A percentile compares a stretch with the other conserved stretches of the same genome.
phyloP scores from a whole-genome alignment of 2,797 vertebrate species.

The Philypnodon macrostomus region DNA sequence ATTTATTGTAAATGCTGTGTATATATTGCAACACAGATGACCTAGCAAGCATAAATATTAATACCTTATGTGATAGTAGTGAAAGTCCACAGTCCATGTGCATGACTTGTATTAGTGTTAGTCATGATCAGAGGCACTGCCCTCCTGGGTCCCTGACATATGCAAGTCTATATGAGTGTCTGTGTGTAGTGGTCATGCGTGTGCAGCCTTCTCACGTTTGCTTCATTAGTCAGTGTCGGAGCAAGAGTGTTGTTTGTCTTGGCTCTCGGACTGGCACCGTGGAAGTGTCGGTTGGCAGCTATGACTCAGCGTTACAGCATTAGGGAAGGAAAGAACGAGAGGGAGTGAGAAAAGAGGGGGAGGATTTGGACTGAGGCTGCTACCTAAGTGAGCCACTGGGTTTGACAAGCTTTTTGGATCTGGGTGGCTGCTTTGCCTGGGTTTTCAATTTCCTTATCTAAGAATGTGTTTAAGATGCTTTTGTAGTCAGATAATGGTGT shows the following conservation, averaged over 20 bases:
- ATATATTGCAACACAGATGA: too few species aligned
- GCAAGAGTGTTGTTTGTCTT: conserved; percentile 73
- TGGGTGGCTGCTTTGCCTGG: conserved; percentile 42
- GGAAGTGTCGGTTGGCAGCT: conserved; percentile 76
- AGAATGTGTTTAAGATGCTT: conserved; percentile 23
- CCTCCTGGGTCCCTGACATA: conserved; percentile 15
- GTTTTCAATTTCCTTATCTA: conserved; percentile 29
- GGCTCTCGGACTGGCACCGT: conserved; percentile 64
- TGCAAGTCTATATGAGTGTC: conserved; percentile 29
- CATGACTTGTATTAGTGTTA: conserved; percentile 7
- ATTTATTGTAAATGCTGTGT: neutral
- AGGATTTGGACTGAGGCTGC: conserved; percentile 45
- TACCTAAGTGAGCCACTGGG: conserved; percentile 59
- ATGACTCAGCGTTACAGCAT: conserved; percentile 78
- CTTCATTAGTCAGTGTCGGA: conserved; percentile 63
- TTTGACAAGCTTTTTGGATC: conserved; percentile 37
- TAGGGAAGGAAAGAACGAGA: conserved; percentile 50
- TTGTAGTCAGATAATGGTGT: neutral
- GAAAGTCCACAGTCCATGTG: conserved; percentile 15
- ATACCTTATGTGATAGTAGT: conserved; percentile 8
- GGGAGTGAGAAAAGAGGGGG: conserved; percentile 24
- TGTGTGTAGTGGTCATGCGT: conserved; percentile 36
- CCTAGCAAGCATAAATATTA: too few species aligned
- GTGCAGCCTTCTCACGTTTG: conserved; percentile 47
- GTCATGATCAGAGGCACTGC: conserved; percentile 9